Percentiles rank a stretch among this genome's conserved stretches.
Conservation (phyloP, 2,113 vertebrate species). For the Jacana jacana region DNA sequence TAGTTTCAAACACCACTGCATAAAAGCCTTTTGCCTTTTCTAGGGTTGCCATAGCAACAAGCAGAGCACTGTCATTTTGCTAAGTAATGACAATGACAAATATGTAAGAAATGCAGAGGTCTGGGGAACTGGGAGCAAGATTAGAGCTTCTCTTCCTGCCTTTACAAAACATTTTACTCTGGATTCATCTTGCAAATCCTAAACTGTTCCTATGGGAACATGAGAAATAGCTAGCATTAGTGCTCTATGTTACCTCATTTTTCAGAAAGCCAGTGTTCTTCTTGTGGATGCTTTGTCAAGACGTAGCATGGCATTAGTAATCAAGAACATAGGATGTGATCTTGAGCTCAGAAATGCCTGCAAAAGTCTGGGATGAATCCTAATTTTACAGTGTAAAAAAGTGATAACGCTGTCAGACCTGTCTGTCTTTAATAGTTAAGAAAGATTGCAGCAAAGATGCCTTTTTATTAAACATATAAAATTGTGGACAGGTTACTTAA, state of each 20-base stretch:
- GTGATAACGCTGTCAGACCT: neutral
- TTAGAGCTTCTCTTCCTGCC: constrained; percentile 24
- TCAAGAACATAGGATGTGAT: neutral
- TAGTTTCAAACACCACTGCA: neutral
- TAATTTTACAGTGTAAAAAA: neutral
- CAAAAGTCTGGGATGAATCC: neutral
- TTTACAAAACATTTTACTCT: constrained; percentile 24
- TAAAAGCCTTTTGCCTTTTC: neutral
- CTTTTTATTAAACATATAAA: neutral
- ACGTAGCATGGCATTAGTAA: neutral
- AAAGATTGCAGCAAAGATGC: neutral
- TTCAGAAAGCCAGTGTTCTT: neutral
- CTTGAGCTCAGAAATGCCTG: neutral
- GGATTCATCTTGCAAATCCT: constrained; percentile 37
- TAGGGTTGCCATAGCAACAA: constrained; percentile 48
- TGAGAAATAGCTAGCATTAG: constrained; percentile 1
- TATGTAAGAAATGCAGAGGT: constrained; percentile 36
- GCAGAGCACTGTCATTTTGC: neutral
- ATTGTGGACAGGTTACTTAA: neutral
- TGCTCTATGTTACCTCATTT: neutral
- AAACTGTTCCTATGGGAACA: constrained; percentile 18
- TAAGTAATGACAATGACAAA: constrained; percentile 55
- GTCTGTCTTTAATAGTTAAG: neutral
- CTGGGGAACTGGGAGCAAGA: constrained; percentile 8
- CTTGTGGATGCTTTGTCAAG: neutral